These are phyloP conservation scores for Ladona fulva DNA, from an alignment of 1,140 invertebrate genomes.

Conservation along the genomic window DNA sequence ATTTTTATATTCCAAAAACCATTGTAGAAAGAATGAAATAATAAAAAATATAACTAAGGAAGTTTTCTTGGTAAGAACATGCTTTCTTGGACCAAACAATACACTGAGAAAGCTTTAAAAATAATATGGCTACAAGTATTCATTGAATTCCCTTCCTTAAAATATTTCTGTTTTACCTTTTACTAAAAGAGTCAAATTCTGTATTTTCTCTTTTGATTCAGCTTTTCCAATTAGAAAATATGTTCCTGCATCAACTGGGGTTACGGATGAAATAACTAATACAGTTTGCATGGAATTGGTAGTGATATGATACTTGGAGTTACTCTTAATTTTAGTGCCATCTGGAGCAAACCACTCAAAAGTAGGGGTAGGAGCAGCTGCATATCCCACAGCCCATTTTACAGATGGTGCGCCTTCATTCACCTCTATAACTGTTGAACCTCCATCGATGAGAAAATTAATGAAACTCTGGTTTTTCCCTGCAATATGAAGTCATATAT, in stretches of 20 bases:
- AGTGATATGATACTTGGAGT: neutral
- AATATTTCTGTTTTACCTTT: too few species aligned
- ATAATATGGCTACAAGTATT: too few species aligned
- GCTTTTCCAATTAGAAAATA: neutral
- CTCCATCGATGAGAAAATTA: neutral
- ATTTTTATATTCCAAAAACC: too few species aligned
- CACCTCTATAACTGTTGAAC: neutral
- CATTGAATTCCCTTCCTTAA: too few species aligned
- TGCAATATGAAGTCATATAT: neutral
- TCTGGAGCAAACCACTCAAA: neutral
- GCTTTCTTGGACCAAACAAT: too few species aligned
- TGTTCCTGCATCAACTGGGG: neutral
- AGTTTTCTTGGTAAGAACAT: too few species aligned
- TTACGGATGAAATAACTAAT: neutral
- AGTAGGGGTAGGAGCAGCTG: neutral
- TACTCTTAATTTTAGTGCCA: neutral
- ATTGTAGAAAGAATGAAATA: too few species aligned
- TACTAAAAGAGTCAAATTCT: neutral
- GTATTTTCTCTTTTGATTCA: neutral
- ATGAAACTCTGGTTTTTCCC: neutral
- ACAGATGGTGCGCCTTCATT: neutral
- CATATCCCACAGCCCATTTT: neutral
- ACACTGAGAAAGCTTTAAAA: too few species aligned
- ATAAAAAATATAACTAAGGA: too few species aligned
- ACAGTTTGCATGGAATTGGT: neutral